Evolutionary conservation across 2,797 vertebrate species (phyloP).

Genomic region (Gallinago nigripennis): DNA sequence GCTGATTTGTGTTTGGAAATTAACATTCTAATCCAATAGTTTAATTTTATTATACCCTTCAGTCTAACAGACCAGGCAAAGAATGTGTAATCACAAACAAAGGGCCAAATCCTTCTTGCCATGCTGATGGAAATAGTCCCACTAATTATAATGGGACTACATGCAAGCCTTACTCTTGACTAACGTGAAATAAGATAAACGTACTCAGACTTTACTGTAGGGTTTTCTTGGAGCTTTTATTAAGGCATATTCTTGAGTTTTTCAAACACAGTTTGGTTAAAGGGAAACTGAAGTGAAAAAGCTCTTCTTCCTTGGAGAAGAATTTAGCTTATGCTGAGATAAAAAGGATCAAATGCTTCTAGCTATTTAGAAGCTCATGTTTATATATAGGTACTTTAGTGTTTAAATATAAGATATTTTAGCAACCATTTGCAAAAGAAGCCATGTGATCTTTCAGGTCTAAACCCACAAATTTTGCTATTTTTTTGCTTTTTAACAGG

Average conservation of each 20-base stretch:
- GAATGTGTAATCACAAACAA: constrained; percentile 65
- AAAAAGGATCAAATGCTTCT: not conserved
- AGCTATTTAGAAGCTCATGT: not conserved
- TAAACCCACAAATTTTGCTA: not conserved
- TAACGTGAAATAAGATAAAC: constrained; percentile 54
- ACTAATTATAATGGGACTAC: constrained; percentile 45
- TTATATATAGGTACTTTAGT: not conserved
- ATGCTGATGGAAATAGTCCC: constrained; percentile 52
- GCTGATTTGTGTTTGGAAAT: constrained; percentile 73
- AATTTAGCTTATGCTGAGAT: not conserved
- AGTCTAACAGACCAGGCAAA: constrained; percentile 64
- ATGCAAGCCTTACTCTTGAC: constrained; percentile 40
- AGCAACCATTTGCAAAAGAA: not conserved
- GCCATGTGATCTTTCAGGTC: not conserved
- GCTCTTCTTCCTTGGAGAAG: not conserved
- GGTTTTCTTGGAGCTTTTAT: constrained; percentile 29
- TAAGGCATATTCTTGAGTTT: not conserved
- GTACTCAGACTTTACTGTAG: not conserved
- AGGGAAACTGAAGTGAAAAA: not conserved
- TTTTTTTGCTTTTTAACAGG: not conserved
- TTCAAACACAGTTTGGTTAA: not conserved
- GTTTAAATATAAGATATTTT: not conserved
- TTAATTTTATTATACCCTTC: constrained; percentile 77
- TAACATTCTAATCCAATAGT: constrained; percentile 75
- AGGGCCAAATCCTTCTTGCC: constrained; percentile 62